Percentiles rank a stretch among this genome's conserved stretches.
phyloP scores from a whole-genome alignment of 2,113 vertebrate species.

The Vulpes vulpes region DNA sequence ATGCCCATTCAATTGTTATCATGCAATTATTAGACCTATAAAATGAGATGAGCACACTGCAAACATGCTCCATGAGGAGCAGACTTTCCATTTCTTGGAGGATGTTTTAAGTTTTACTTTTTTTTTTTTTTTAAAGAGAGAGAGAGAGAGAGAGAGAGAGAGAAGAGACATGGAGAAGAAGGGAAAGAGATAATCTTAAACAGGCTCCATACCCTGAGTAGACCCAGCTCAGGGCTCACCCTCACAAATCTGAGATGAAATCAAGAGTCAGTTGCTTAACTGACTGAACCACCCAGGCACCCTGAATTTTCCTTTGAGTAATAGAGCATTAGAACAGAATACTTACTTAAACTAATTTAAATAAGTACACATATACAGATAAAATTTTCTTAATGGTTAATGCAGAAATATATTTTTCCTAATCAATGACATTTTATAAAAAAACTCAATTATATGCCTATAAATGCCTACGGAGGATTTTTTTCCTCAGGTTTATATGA shows the following conservation, averaged over 20 bases:
- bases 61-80: neutral
- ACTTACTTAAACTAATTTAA: neutral
- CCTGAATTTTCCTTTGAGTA: neutral
- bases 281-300: neutral
- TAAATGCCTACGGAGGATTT: neutral
- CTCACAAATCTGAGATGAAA: neutral
- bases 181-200: neutral
- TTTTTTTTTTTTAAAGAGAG: neutral
- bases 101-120: neutral
- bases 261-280: neutral
- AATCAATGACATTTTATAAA: neutral
- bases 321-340: neutral
- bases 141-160: neutral
- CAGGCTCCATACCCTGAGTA: neutral
- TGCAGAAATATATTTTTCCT: neutral
- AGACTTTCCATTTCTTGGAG: neutral
- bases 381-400: conserved; percentile 9
- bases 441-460: neutral
- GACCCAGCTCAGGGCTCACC: neutral
- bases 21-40: neutral
- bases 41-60: neutral
- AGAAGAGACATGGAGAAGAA: neutral
- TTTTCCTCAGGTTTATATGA: neutral
- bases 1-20: neutral
- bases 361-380: neutral